Base-by-base conservation (phyloP, 2,888 invertebrate genomes). In the Agonopterix heracliana region DNA sequence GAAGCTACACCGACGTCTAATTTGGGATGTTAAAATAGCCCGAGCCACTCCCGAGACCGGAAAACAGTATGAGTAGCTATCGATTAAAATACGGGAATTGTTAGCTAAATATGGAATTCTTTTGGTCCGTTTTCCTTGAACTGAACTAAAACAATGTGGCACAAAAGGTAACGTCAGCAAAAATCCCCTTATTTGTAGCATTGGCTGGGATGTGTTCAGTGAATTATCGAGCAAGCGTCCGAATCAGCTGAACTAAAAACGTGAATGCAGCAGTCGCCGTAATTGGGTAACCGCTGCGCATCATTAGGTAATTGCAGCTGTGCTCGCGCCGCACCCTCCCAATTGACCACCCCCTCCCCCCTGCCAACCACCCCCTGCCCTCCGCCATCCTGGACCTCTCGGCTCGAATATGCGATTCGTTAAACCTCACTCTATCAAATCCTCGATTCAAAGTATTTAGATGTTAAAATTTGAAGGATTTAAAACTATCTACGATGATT, bases 271-370 rank as follows among this genome's bases (percentile, higher is more conserved):
- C 78, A 69, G 66, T 67, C 68, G 66, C 58, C 63, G 72, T 82
- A 82, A 84, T 83, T 84, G 81, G 78, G 78, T 78, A 78, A 79
- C 79, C 78, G 63, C 75, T 68, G 73, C 76, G 81, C 79, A 77
- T 85, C 83, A 82, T 82, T 84, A 83, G 78, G 79, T 83, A 77
- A 83, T 84, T 82, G 84, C 80, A 81, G 80, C 77, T 75, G 82
- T 56, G 75, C 55, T 42, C 52, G 26, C 44, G 44, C 48, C 46
- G 47, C 49, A 47, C 46, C 42, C 47, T 40, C 41, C 50, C 43
- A 38, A 11, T n/a, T 38, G 45, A 26, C 47, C 34, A 46, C 41
- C 44, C 17, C 44, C 49, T 34, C 45, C 43, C 43, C 46, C 47
- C 45, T 10, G 41, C 46, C 14, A n/a, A 10, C 41, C 11, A 1